phyloP scores from a whole-genome alignment of 2,888 invertebrate genomes.

The Microplitis manilae region DNA sequence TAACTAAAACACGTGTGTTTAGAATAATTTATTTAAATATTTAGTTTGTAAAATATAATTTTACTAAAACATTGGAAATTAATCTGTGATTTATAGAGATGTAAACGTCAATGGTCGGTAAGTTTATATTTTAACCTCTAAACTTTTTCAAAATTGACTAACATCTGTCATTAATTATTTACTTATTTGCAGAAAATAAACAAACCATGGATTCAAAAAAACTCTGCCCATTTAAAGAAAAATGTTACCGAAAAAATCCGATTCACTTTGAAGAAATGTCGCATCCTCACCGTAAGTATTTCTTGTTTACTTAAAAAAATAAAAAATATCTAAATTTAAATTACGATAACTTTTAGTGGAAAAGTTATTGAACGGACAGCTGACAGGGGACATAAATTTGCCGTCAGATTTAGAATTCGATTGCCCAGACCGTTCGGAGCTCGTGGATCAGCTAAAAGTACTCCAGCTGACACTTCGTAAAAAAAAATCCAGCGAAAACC shows the following conservation, averaged over 20 bases:
- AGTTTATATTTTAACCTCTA: too few relatives aligned
- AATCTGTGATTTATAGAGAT: too few relatives aligned
- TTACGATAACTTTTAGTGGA: slow-evolving; percentile 75
- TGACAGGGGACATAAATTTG: slow-evolving; percentile 69
- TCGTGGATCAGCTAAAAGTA: slow-evolving; percentile 63
- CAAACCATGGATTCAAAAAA: slow-evolving; percentile 65
- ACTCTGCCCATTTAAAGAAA: slow-evolving; percentile 82
- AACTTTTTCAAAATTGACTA: too few relatives aligned
- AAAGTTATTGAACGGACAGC: slow-evolving; percentile 77
- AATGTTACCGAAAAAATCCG: slow-evolving; percentile 88
- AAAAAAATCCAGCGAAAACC: slow-evolving; percentile 55
- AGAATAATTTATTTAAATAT: too few relatives aligned
- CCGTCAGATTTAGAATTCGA: slow-evolving; percentile 60
- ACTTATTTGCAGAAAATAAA: slow-evolving; percentile 2
- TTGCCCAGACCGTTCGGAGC: slow-evolving; percentile 57
- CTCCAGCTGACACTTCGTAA: slow-evolving; percentile 71
- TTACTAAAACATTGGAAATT: too few relatives aligned
- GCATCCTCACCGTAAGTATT: slow-evolving; percentile 83
- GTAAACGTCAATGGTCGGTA: too few relatives aligned
- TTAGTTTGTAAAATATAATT: too few relatives aligned
- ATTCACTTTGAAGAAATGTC: slow-evolving; percentile 86
- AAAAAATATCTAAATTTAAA: slow-evolving; percentile 32
- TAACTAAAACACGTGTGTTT: too few relatives aligned
- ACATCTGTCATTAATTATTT: neutral
- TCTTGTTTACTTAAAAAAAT: slow-evolving; percentile 15